Percentiles rank a stretch among this genome's conserved stretches.
Evolutionary conservation across 2,113 vertebrate species (phyloP).

Genomic region (Alouatta palliata): DNA sequence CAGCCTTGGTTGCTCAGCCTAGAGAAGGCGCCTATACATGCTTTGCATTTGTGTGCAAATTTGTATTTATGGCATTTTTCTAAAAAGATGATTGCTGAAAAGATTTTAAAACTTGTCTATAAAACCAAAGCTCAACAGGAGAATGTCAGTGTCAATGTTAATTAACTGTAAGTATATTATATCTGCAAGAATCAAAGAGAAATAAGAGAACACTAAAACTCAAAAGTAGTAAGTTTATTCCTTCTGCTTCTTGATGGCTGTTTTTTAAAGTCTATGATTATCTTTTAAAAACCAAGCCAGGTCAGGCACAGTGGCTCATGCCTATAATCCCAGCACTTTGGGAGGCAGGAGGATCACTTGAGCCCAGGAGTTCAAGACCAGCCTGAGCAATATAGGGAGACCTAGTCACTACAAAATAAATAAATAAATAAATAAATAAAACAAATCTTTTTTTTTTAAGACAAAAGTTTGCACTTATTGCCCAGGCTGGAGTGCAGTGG

Average conservation of each 20-base stretch:
- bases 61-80: neutral
- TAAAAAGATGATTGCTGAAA: neutral
- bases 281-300: slow-evolving; percentile 26
- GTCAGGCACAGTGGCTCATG: too few relatives aligned
- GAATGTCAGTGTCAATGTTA: neutral
- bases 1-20: neutral
- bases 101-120: neutral
- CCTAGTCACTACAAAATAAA: too few relatives aligned
- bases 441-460: too few relatives aligned
- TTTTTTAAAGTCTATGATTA: slow-evolving; percentile 34
- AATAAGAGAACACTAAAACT: neutral
- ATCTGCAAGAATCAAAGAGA: neutral
- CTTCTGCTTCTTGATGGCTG: neutral
- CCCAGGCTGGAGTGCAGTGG: too few relatives aligned
- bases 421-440: too few relatives aligned
- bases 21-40: neutral
- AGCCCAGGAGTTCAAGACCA: too few relatives aligned
- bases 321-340: too few relatives aligned
- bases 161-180: neutral
- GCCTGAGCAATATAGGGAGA: too few relatives aligned
- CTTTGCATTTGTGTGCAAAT: neutral
- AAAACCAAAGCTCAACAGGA: neutral
- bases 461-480: too few relatives aligned
- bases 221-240: neutral
- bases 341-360: too few relatives aligned